Base-by-base conservation (phyloP, 1,140 invertebrate genomes). In the Dreissena polymorpha region DNA sequence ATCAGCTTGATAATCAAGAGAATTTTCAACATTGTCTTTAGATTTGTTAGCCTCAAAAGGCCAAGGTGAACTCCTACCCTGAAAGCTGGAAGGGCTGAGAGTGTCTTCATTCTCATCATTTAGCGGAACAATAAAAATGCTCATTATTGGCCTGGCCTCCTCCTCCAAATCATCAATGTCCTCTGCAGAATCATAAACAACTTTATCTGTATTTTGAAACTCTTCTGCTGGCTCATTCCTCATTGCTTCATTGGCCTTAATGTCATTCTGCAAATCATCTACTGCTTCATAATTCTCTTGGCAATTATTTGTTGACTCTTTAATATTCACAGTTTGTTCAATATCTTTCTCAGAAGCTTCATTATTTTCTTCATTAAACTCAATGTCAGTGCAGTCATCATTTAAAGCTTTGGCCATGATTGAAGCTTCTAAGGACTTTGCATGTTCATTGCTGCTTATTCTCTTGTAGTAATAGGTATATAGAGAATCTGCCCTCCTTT, bases 71-170 rank as follows among this genome's bases (percentile, higher is more conserved):
- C 13, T 18, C 49, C 76, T 69, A 8, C 76, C 65, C 29, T 39
- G 49, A 57, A 69, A 53, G 39, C n/a, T 70, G 10, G 23, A 57
- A 49, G 27, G 25, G 39, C n/a, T 70, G 23, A 16, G 39, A n/a
- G 14, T 10, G 25, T 16, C 50, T 53, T 69, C 67, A 69, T 69
- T 53, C 21, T 65, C 51, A 39, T 73, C 71, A 74, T 82, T 71
- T 10, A 82, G 57, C 27, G 79, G 79, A 51, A 82, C 39, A 51
- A 82, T 82, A 50, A 67, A 74, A n/a, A 81, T 81, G 57, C 79
- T 82, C 13, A 82, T 71, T 21, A 74, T 49, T 29, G 27, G 27
- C 18, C 8, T 29, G n/a, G 29, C 70, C 49, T 39, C 49, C 23
- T 49, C 27, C n/a, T 72, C 70, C 27, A 10, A 16, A 39, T 68